Evolutionary conservation across 1,140 invertebrate species (phyloP), one percentile per base, ranked within the genome.

Genomic region (Lepidurus couesii): DNA sequence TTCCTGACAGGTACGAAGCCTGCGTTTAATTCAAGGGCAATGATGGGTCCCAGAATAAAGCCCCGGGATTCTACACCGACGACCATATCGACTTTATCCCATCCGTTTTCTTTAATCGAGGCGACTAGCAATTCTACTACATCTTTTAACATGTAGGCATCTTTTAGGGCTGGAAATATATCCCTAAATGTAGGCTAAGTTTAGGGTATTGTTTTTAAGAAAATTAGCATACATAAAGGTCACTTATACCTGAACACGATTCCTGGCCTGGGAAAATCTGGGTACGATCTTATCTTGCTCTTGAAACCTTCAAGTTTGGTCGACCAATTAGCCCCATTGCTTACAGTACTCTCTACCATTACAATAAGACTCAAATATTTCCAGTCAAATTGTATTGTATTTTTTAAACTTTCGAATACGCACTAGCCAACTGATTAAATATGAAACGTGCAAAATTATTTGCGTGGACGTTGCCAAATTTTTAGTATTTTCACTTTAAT

Each of bases 1-100:
- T 99, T 99, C 76, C 97, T 88, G 24, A 98, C 90, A 0, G 97
- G 96, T 2, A 96, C 87, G 86, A 98, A 99, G 10, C 94, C 92
- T 76, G 96, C 87, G 6, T 89, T 87, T 2, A 98, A 84, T 81
- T 92, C 89, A 9, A 91, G 84, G 13, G 95, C 93, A n/a, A 99
- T 84, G 0, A 93, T 83, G 44, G 96, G 91, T 16, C 95, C 95
- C 83, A 99, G 91, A 1, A 99, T 87, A 84, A 99, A 99, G 3
- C 97, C 97, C 85, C 97, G 87, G 0, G 96, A 91, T 83, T 99
- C 98, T 11, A 99, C 84, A 1, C 93, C 97, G 21, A 95, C 90
- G 43, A 99, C 88, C 7, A 90, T 88, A 82, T 98, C 90, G 2
- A 94, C 87, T 78, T 89, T 85, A 0, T 90, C 88, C 80, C 87